Percentiles rank a stretch among this genome's conserved stretches.
These are phyloP conservation scores for Heliopora coerulea DNA, from an alignment of 92 coral and sea anemone genomes.

Conservation along the genomic window DNA sequence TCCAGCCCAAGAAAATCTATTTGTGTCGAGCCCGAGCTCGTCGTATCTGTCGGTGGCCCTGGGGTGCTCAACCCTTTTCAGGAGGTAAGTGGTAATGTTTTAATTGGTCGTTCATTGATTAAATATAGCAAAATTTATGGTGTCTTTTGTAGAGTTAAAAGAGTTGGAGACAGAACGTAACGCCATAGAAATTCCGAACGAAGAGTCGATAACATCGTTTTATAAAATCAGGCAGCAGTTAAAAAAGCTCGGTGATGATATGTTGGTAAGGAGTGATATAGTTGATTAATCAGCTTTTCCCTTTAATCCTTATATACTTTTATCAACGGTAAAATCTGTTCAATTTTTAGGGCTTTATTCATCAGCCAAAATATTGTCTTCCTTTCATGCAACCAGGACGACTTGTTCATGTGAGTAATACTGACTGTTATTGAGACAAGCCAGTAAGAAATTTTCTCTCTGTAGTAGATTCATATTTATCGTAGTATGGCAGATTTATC, in stretches of 20 bases:
- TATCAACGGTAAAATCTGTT: neutral
- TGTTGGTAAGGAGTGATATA: slow-evolving; percentile 64
- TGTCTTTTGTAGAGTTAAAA: slow-evolving; percentile 60
- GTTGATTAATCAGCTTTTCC: neutral
- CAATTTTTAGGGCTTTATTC: slow-evolving; percentile 66
- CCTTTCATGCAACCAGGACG: slow-evolving; percentile 99
- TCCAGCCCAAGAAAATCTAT: too few species aligned
- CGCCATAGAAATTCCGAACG: slow-evolving; percentile 76
- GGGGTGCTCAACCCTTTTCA: too few species aligned
- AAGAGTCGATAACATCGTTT: slow-evolving; percentile 85
- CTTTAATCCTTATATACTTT: neutral
- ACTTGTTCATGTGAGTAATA: slow-evolving; percentile 74
- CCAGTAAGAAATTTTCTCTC: too few species aligned
- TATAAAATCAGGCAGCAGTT: slow-evolving; percentile 94
- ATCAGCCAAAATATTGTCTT: slow-evolving; percentile 88
- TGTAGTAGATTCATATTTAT: too few species aligned
- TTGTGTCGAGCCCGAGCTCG: too few species aligned
- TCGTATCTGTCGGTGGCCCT: too few species aligned
- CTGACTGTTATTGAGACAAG: too few species aligned
- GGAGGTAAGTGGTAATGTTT: too few species aligned
- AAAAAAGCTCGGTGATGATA: slow-evolving; percentile 80
- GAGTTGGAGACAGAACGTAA: slow-evolving; percentile 79
- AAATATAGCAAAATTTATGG: too few species aligned
- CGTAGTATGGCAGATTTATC: too few species aligned
- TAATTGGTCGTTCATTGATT: too few species aligned